Evolutionary conservation across 2,888 invertebrate genomes (phyloP), one percentile per base, ranked within the genome.

Genomic region (Melipona beecheii): DNA sequence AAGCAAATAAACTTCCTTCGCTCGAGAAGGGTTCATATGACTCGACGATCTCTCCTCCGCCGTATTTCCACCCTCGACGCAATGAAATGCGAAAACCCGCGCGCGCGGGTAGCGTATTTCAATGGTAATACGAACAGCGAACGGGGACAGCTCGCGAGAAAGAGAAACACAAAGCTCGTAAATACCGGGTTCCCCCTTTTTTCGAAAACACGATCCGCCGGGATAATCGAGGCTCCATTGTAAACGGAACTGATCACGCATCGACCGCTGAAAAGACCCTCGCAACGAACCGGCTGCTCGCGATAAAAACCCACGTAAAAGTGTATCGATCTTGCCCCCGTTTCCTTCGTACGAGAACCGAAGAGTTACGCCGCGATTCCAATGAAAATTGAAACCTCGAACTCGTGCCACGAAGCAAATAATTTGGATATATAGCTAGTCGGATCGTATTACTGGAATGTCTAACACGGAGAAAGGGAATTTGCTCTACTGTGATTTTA

Each of bases 201-300:
- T 21, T 21, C 9, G 43, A 31, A 13, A 64, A 64, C 62, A 21
- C 13, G 62, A 64, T 31, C 9, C 60, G 24, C 60, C 43, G 43
- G 60, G 24, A 60, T 60, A 60, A 60, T 60, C 60, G 60, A 60
- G 60, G 24, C 60, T 31, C 64, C 21, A 50, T 66, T 49, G n/a
- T n/a, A 36, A 65, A n/a, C 15, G 65, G 15, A 70, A 36, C 70
- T 70, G 69, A 70, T 70, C 69, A 17, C 70, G 21, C 70, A 31
- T n/a, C 36, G 70, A 56, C 27, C 54, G 15, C 15, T 54, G 54
- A 65, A 65, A 43, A 65, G 65, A 6, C n/a, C 36, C 65, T 36
- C 31, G 65, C 9, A 49, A 49, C 36, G 43, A 52, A 15, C 36
- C 36, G 36, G 24, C 6, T 9, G 4, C n/a, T 43, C 31, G 43